These are phyloP conservation scores for Arremon aurantiirostris DNA, from an alignment of 2,797 vertebrate species.

Conservation along the genomic window DNA sequence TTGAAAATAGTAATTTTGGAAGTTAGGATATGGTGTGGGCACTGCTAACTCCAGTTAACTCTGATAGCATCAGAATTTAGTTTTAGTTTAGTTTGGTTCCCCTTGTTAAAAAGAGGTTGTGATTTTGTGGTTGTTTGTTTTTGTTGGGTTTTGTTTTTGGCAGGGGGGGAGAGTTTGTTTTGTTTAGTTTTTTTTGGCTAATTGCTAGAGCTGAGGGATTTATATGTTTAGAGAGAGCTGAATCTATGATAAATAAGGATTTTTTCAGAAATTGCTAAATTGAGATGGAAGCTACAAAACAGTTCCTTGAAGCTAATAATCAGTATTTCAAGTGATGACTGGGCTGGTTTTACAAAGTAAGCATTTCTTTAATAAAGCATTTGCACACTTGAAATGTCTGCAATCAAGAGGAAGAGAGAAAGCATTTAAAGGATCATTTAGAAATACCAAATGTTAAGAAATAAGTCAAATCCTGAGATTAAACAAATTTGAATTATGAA, in stretches of 20 bases:
- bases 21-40: not conserved
- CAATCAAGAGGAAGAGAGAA: not conserved
- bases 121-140: not conserved
- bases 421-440: not conserved
- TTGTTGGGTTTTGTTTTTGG: accelerated
- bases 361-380: not conserved
- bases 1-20: not conserved
- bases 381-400: not conserved
- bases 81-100: not conserved
- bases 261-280: not conserved
- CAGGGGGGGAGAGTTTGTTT: not conserved
- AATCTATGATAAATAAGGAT: not conserved
- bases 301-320: not conserved
- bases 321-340: not conserved
- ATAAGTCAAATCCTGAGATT: not conserved
- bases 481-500: not conserved
- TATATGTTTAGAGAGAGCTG: not conserved
- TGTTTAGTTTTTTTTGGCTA: not conserved
- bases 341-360: not conserved
- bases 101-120: not conserved
- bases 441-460: not conserved
- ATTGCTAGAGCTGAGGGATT: not conserved
- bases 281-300: not conserved
- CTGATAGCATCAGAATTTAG: not conserved
- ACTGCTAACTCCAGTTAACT: not conserved